Conservation (phyloP, 2,113 vertebrate genomes). For the Sclerurus mexicanus region DNA sequence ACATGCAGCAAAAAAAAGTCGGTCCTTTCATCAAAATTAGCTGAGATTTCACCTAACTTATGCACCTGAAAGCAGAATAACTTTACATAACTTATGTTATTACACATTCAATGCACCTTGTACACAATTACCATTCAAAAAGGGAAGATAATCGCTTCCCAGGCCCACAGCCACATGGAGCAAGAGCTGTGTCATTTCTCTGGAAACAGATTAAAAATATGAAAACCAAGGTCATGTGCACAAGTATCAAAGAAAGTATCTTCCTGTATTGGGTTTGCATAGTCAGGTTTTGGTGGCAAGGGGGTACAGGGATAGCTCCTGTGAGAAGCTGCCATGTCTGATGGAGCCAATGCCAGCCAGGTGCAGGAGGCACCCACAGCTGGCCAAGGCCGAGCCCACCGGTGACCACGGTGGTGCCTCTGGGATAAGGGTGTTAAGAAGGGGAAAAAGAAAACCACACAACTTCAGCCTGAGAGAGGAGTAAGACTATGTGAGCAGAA, state of each 20-base stretch:
- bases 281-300: background rate
- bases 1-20: background rate
- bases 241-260: background rate
- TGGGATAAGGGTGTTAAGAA: background rate
- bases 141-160: background rate
- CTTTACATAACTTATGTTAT: background rate
- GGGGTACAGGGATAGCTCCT: background rate
- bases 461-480: background rate
- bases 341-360: background rate
- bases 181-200: background rate
- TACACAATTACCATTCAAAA: background rate
- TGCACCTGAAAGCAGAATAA: background rate
- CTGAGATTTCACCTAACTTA: background rate
- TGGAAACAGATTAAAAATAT: background rate
- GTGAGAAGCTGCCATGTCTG: background rate
- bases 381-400: background rate
- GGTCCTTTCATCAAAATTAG: background rate
- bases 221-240: background rate
- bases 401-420: background rate
- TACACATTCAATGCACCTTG: background rate
- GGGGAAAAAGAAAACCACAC: background rate
- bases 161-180: background rate
- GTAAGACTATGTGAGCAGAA: background rate
- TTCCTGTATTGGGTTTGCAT: background rate
- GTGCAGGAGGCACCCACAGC: rapidly evolving